Evolutionary conservation across 2,113 vertebrate species (phyloP).

Genomic region (Phalacrocorax pelagicus): DNA sequence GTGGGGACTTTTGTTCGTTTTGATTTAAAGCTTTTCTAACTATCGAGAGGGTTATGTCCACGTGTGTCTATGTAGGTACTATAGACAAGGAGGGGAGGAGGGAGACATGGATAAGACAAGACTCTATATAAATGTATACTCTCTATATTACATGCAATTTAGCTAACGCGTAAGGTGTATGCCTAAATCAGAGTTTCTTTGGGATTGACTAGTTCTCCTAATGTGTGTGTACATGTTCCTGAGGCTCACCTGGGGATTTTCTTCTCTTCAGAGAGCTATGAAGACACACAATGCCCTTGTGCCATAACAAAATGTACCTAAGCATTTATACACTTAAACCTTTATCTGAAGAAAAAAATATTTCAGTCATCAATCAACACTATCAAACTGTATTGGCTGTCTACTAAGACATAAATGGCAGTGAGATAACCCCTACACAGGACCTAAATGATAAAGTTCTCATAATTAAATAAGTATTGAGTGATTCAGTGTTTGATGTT

Average conservation of each 20-base stretch:
- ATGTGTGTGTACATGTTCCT: fast-evolving
- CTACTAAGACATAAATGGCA: not conserved
- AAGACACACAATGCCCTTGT: not conserved
- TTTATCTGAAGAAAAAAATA: not conserved
- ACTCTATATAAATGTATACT: not conserved
- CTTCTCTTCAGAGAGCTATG: not conserved
- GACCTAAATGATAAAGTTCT: not conserved
- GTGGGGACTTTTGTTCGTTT: not conserved
- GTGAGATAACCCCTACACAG: not conserved
- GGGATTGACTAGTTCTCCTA: not conserved
- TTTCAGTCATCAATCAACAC: not conserved
- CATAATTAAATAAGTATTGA: not conserved
- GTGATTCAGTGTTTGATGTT: not conserved
- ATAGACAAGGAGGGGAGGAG: not conserved
- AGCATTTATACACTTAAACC: not conserved
- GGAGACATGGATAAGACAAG: not conserved
- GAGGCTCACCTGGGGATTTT: no score
- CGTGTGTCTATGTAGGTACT: fast-evolving
- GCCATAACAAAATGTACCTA: not conserved
- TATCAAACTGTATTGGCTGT: not conserved
- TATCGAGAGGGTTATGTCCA: not conserved
- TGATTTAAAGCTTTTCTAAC: not conserved
- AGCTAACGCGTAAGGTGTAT: not conserved
- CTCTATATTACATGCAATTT: not conserved
- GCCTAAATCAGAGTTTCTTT: not conserved